Evolutionary conservation across 1,140 invertebrate species (phyloP).

Genomic region (Drosophila parvula): DNA sequence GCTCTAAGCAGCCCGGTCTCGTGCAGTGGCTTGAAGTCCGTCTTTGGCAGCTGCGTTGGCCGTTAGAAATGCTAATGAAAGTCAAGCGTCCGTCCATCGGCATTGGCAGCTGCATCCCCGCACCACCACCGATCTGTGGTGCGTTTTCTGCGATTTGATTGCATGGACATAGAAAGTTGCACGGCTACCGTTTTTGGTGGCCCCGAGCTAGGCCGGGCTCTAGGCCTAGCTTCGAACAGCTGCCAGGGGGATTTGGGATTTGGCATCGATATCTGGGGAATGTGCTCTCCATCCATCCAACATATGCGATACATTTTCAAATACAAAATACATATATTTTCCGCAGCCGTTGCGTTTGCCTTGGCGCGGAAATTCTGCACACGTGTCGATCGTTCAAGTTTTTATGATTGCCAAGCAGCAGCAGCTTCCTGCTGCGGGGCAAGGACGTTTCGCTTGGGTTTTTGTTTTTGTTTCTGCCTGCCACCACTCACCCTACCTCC

Average conservation of each 20-base stretch:
- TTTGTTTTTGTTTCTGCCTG: constrained; percentile 53
- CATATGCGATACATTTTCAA: constrained; percentile 35
- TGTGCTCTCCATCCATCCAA: constrained; percentile 35
- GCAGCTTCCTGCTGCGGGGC: constrained; percentile 72
- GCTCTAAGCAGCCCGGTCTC: background rate
- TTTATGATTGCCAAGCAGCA: constrained; percentile 61
- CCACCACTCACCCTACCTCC: constrained; percentile 38
- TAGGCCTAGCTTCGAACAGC: constrained; percentile 42
- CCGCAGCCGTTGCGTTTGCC: constrained; percentile 15
- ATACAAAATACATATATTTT: constrained; percentile 1
- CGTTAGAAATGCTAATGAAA: constrained; percentile 83
- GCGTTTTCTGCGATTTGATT: constrained; percentile 73
- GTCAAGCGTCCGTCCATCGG: constrained; percentile 61
- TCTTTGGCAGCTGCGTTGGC: constrained; percentile 76
- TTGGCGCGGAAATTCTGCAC: constrained; percentile 71
- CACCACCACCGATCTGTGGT: constrained; percentile 26
- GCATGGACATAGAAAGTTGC: constrained; percentile 78
- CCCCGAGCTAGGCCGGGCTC: background rate
- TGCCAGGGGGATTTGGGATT: constrained; percentile 52
- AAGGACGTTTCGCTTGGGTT: constrained; percentile 63
- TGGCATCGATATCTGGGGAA: constrained; percentile 54
- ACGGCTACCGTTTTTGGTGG: constrained; percentile 68
- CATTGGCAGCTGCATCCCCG: constrained; percentile 64
- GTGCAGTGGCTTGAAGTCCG: constrained; percentile 55
- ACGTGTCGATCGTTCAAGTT: constrained; percentile 76